A percentile compares a stretch with the other conserved stretches of the same genome.
Conservation (phyloP, 2,888 invertebrate species). For the Lissocephala sabroskyi region DNA sequence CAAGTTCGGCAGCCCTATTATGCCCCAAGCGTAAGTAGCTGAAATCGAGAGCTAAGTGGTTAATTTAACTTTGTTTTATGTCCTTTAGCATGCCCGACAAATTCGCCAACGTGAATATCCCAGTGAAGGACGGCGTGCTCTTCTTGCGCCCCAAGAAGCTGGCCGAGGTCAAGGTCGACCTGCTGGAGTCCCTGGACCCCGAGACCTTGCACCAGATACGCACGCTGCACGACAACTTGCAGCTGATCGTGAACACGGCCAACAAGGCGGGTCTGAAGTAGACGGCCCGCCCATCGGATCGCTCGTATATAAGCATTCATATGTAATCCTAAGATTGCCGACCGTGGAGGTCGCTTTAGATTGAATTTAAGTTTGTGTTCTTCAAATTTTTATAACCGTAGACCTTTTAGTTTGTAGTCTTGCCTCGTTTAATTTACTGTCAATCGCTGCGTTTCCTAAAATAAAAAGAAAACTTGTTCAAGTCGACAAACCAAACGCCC, state of each 20-base stretch:
- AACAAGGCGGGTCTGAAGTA: conserved; percentile 48
- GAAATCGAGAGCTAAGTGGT: background rate
- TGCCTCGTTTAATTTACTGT: too few species aligned
- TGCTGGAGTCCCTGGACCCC: conserved; percentile 64
- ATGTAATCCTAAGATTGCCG: too few species aligned
- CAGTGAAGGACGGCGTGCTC: conserved; percentile 69
- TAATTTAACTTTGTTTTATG: conserved; percentile 5
- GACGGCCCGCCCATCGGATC: background rate
- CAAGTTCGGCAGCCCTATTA: conserved; percentile 70
- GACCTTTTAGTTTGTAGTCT: too few species aligned
- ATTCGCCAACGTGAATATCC: conserved; percentile 72
- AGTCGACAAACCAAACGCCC: too few species aligned
- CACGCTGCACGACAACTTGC: conserved; percentile 68
- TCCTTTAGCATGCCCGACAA: conserved; percentile 61
- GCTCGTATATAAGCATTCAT: too few species aligned
- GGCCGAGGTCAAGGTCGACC: conserved; percentile 53
- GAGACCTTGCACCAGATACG: conserved; percentile 68
- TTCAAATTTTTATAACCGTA: too few species aligned
- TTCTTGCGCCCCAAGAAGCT: conserved; percentile 70
- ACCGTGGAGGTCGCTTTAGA: too few species aligned
- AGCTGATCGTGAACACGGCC: conserved; percentile 67
- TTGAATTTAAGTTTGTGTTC: too few species aligned
- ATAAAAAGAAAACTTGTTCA: too few species aligned
- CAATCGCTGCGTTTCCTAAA: too few species aligned
- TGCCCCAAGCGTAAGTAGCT: conserved; percentile 66